phyloP scores from a whole-genome alignment of 2,888 invertebrate genomes.

The Sphinx pinastri region DNA sequence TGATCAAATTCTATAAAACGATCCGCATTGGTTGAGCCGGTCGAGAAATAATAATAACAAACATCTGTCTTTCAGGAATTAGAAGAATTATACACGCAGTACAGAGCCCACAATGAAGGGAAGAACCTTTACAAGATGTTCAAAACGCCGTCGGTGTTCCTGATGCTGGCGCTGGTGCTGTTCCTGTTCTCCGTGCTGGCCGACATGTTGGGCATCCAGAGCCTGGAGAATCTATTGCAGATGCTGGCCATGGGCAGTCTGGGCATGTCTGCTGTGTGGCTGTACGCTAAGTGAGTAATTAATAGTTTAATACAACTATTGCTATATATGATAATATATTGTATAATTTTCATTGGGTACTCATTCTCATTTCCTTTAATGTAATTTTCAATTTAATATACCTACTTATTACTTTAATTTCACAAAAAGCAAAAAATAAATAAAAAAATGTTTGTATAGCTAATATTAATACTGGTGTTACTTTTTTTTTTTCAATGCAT shows the following conservation, averaged over 20 bases:
- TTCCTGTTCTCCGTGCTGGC: conserved; percentile 93
- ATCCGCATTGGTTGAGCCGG: not conserved
- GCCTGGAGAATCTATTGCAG: conserved; percentile 90
- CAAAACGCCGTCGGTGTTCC: conserved; percentile 95
- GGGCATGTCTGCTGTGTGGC: conserved; percentile 91
- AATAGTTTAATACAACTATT: not conserved
- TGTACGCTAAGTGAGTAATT: conserved; percentile 89
- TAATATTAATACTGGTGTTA: too few species aligned
- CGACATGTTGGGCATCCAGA: conserved; percentile 89
- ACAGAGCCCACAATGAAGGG: conserved; percentile 96
- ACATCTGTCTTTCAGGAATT: conserved; percentile 86
- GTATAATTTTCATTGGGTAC: too few species aligned
- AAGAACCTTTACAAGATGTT: conserved; percentile 98
- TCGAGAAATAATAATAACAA: not conserved
- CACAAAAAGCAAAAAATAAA: too few species aligned
- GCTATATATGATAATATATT: too few species aligned
- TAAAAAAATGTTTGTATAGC: too few species aligned
- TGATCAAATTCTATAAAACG: too few species aligned
- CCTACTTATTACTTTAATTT: too few species aligned
- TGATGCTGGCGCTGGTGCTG: conserved; percentile 90
- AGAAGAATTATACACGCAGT: conserved; percentile 91
- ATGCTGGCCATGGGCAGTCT: conserved; percentile 89
- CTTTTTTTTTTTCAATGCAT: too few species aligned
- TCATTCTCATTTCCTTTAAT: too few species aligned
- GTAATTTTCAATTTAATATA: too few species aligned